These are phyloP conservation scores for Ceratitis capitata DNA, from an alignment of 1,140 invertebrate genomes.

Conservation along the genomic window DNA sequence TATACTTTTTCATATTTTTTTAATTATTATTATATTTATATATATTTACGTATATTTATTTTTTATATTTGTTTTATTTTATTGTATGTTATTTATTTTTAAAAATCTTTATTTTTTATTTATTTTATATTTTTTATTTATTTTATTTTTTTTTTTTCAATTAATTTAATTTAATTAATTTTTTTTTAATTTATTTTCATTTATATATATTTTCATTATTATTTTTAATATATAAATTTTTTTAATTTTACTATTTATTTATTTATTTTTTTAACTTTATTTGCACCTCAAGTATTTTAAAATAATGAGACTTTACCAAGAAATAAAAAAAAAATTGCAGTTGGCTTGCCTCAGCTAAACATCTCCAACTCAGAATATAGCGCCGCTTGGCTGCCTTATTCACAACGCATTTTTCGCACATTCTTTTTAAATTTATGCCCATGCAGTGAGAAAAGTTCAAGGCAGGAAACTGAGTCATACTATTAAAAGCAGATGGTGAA, in stretches of 20 bases:
- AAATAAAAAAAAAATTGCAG: background rate
- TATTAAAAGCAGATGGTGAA: background rate
- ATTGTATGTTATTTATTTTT: no score
- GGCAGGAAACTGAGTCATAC: background rate
- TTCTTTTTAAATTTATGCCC: background rate
- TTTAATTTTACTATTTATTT: background rate
- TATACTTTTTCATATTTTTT: no score
- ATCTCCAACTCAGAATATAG: background rate
- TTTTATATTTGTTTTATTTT: no score
- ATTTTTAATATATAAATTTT: no score
- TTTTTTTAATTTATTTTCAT: no score
- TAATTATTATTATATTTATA: no score
- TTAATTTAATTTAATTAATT: no score
- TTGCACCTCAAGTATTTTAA: background rate
- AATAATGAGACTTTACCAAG: background rate
- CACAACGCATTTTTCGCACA: background rate
- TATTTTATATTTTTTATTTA: no score
- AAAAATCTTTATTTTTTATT: no score
- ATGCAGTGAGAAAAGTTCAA: background rate
- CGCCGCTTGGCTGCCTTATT: background rate
- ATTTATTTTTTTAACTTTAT: background rate
- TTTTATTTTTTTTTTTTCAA: no score
- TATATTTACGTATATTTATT: no score
- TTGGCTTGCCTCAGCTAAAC: background rate
- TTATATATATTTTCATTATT: no score